Evolutionary conservation across 2,113 vertebrate species (phyloP), one percentile per base, ranked within the genome.

Genomic region (Gallinago undulata): DNA sequence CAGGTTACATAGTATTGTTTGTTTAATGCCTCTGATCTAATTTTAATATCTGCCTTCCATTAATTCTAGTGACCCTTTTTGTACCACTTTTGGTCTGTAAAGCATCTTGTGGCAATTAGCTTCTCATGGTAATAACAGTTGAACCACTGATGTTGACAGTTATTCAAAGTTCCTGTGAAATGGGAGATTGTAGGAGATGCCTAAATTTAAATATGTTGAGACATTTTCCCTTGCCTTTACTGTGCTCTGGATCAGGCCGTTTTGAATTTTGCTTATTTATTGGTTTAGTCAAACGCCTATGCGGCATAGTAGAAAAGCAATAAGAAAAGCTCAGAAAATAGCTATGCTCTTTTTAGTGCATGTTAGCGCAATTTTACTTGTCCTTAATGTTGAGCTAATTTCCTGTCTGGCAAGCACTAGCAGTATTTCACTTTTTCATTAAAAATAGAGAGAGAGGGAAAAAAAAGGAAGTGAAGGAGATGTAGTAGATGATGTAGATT

Each of bases 311-410:
- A 43, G 84, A 95, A 93, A 94, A 96, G 39, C 75, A 91, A 72
- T 94, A 87, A 96, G 75, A 50, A 96, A 88, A 97, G 19, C 37
- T 95, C 47, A 77, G 93, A 95, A 94, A 96, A 95, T 50, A 94
- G 55, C 55, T 95, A 25, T 67, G 27, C 51, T 72, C 19, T 83
- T 85, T 95, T 93, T 93, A 94, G 64, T 89, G 87, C 33, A 14
- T 69, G 27, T 72, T 91, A 83, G 37, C 87, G 37, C 41, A 69
- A 35, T 87, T 96, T 92, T 95, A 75, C 88, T 96, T 89, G 66
- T 96, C 67, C 75, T 94, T 97, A 97, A 75, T 70, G 79, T 95
- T 66, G n/a, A 92, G 72, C 78, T 97, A 84, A 96, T 98, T 97
- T 97, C 73, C 76, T 93, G 89, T 95, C 84, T 90, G 73, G 35